Conservation (phyloP, 1,140 invertebrate genomes). For the Colletes gigas region DNA sequence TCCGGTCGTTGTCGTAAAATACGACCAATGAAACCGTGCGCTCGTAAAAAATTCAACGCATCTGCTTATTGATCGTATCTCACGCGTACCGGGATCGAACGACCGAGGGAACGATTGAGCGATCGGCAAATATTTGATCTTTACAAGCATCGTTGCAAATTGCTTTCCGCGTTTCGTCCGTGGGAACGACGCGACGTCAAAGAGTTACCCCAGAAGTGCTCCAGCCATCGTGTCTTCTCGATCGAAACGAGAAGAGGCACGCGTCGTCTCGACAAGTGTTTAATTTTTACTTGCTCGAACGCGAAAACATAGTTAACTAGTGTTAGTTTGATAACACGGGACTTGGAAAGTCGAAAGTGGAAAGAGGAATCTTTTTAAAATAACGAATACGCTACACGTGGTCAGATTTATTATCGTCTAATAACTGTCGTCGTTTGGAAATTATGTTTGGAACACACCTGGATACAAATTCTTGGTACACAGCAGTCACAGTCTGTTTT, state of each 20-base stretch:
- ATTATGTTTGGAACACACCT: too few relatives aligned
- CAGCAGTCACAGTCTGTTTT: too few relatives aligned
- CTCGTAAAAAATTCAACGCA: not conserved
- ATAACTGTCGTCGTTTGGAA: too few relatives aligned
- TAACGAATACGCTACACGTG: too few relatives aligned
- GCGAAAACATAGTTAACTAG: too few relatives aligned
- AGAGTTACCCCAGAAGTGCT: not conserved
- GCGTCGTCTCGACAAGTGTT: not conserved
- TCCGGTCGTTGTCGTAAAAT: not conserved
- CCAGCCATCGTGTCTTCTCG: not conserved
- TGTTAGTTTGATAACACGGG: too few relatives aligned
- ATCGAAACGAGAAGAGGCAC: not conserved
- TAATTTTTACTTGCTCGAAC: too few relatives aligned
- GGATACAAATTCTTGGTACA: too few relatives aligned
- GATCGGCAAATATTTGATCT: slow-evolving; percentile 1
- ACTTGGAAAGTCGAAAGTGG: too few relatives aligned
- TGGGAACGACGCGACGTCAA: not conserved
- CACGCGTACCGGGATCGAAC: not conserved
- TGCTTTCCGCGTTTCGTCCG: not conserved
- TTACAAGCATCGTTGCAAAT: slow-evolving; percentile 6
- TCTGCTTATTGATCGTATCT: not conserved
- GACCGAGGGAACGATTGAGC: not conserved
- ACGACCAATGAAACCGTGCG: too few relatives aligned
- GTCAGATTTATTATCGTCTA: too few relatives aligned
- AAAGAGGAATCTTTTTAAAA: too few relatives aligned